Evolutionary conservation across 2,888 invertebrate genomes (phyloP), one percentile per base, ranked within the genome.

Genomic region (Amphipoea oculea): DNA sequence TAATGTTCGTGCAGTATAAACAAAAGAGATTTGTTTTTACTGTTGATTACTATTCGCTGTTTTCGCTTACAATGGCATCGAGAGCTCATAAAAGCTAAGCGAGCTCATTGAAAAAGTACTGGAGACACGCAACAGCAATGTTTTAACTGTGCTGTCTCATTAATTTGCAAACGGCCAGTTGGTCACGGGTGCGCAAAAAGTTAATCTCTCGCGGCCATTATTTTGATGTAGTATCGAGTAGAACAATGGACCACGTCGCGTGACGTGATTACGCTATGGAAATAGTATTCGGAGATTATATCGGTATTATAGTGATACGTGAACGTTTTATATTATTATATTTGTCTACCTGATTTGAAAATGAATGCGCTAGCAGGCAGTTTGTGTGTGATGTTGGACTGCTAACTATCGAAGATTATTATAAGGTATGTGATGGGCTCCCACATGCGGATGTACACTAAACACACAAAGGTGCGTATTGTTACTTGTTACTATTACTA

Each of bases 241-340:
- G 92, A 94, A 95, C 94, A 95, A 95, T 94, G 91, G 92, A 78
- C 83, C 78, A 83, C 79, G 89, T 92, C 90, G 92, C 94, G 93
- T 94, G 94, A 94, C 94, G 92, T 90, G 90, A 88, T 91, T 92
- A 89, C 89, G 89, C 90, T 90, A 91, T 92, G 90, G 92, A 92
- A 92, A 92, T 89, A 86, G 86, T 84, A 87, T 89, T 88, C 83
- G 81, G 83, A 89, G 90, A 91, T 93, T 92, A 93, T 91, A 93
- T 91, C 90, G 90, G 89, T 85, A 88, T 89, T 91, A 89, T 90
- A 88, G 90, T 91, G 87, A 86, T 90, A 92, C 92, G 92, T 92
- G 91, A 90, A 87, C 83, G 87, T 84, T 86, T 87, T 90, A 81
- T 81, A 74, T 81, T 85, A 87, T 81, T 68, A 75, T 87, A 78